Evolutionary conservation across 2,797 vertebrate species (phyloP).

Genomic region (Pipistrellus nathusii): DNA sequence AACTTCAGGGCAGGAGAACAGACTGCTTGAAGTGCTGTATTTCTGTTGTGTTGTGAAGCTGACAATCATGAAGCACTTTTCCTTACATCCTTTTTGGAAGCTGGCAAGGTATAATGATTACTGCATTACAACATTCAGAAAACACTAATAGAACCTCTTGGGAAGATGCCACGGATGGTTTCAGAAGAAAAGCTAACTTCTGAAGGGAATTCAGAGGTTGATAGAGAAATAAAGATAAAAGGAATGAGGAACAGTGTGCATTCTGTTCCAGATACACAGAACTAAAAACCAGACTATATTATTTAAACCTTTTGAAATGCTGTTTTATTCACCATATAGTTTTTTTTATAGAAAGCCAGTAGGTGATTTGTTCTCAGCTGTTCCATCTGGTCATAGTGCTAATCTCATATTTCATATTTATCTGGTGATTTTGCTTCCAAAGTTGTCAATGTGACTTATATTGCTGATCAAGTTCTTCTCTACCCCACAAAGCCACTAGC

Average conservation of each 20-base stretch:
- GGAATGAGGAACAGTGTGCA: background rate
- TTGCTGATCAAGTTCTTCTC: background rate
- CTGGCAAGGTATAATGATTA: constrained; percentile 10
- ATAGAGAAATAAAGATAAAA: background rate
- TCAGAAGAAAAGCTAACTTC: constrained; percentile 40
- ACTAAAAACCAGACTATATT: background rate
- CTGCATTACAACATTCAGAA: constrained; percentile 53
- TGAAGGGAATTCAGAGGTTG: background rate
- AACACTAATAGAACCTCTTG: constrained; percentile 17
- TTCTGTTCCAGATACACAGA: constrained; percentile 37
- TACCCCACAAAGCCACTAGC: background rate
- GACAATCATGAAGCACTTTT: background rate
- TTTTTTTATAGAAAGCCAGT: background rate
- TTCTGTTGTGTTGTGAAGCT: background rate
- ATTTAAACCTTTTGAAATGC: constrained; percentile 6
- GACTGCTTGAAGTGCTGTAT: background rate
- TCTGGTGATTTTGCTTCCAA: background rate
- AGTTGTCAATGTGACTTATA: background rate
- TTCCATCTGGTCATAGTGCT: background rate
- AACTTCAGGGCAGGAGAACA: too few relatives aligned
- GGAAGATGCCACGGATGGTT: background rate
- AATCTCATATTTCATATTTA: constrained; percentile 17
- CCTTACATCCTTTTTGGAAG: constrained; percentile 30
- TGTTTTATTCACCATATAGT: background rate
- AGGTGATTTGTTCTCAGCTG: background rate